These are phyloP conservation scores for Catalaphyllia jardinei DNA, from an alignment of 64 coral and sea anemone species.

Conservation along the genomic window DNA sequence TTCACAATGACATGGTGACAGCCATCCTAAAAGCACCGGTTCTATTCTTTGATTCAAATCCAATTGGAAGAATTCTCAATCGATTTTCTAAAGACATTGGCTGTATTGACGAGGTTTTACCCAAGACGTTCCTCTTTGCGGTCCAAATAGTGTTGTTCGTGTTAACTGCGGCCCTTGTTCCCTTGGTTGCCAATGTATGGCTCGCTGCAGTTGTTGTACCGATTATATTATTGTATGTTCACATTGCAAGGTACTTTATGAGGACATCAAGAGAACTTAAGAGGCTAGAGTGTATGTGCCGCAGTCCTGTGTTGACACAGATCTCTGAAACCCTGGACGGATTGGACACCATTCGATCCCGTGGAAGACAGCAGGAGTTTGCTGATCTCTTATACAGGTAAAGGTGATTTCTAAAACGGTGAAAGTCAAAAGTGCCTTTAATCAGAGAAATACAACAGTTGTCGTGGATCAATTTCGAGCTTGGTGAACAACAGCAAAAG, in stretches of 20 bases:
- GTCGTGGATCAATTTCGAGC: no score
- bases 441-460: no score
- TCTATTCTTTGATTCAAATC: constrained; percentile 66
- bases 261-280: constrained; percentile 45
- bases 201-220: constrained; percentile 49
- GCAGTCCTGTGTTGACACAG: constrained; percentile 64
- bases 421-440: not conserved
- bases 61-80: constrained; percentile 69
- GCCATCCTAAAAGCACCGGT: constrained; percentile 55
- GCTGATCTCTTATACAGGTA: constrained; percentile 32
- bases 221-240: constrained; percentile 11
- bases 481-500: no score
- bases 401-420: not conserved
- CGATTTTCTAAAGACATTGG: constrained; percentile 75
- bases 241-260: constrained; percentile 48
- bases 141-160: constrained; percentile 44
- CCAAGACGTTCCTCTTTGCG: constrained; percentile 38
- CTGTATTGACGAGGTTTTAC: constrained; percentile 55
- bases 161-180: constrained; percentile 37
- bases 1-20: constrained; percentile 65
- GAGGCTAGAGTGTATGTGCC: constrained; percentile 46
- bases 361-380: constrained; percentile 42
- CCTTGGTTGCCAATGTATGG: constrained; percentile 43
- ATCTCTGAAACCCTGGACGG: constrained; percentile 57
- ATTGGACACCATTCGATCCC: constrained; percentile 51